Evolutionary conservation across 2,888 invertebrate genomes (phyloP).

Genomic region (Drosophila paracracens): DNA sequence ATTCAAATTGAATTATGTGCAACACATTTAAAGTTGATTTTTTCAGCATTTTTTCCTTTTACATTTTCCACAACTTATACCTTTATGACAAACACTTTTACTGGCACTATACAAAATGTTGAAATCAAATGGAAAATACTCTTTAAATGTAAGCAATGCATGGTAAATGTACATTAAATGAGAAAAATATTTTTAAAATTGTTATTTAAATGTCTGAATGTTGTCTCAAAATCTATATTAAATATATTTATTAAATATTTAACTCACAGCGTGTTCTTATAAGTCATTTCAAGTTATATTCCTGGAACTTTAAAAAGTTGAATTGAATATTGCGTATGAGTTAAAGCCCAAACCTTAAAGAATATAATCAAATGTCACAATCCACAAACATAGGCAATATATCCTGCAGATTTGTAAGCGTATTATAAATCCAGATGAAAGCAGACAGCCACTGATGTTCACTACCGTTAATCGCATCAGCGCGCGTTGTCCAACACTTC

Average conservation of each 20-base stretch:
- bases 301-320: background rate
- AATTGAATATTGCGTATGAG: background rate
- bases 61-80: constrained; percentile 5
- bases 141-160: constrained; percentile 2
- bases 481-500: constrained; percentile 52
- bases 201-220: background rate
- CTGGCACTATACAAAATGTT: background rate
- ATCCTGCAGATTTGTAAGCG: background rate
- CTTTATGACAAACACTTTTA: constrained; percentile 10
- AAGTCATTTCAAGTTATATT: background rate
- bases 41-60: constrained; percentile 2
- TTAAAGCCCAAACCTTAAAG: background rate
- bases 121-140: constrained; percentile 1
- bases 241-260: background rate
- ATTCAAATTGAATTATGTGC: constrained; percentile 39
- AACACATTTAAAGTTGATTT: background rate
- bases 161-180: background rate
- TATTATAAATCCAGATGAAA: constrained; percentile 3
- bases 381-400: background rate
- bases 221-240: background rate
- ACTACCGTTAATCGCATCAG: constrained; percentile 55
- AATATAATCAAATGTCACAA: background rate
- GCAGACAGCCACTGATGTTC: constrained; percentile 18
- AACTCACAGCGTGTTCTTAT: background rate
- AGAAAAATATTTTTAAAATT: background rate